Evolutionary conservation across 1,140 invertebrate genomes (phyloP), one percentile per base, ranked within the genome.

Genomic region (Liolophura sinensis): DNA sequence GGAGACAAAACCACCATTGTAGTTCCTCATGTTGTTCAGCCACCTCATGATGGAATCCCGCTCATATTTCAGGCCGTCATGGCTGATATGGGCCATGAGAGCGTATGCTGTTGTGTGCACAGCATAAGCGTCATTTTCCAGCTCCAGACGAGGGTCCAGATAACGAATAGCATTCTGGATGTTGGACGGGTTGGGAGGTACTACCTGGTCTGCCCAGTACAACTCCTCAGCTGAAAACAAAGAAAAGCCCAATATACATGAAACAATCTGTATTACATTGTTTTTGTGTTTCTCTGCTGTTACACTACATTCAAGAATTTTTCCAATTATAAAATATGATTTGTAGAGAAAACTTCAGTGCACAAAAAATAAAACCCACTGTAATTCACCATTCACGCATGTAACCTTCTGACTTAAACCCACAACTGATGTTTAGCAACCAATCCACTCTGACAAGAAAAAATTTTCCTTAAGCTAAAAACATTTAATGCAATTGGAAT

Each of bases 1-100:
- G 0, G 94, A 96, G 0, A 94, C 93, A 94, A 95, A 97, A 0
- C 95, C 96, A 49, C 93, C 93, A 75, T 97, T 92, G n/a, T 91
- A 91, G 0, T 97, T 86, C 58, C 96, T 87, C 79, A 97, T 95
- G 0, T 92, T 88, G 81, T 96, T 96, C 9, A 98, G 84, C 96
- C 96, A 98, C 76, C 91, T 90, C 25, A 97, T 94, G 77, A 97
- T 95, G 18, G 75, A 73, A 57, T 80, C 75, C n/a, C 79, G 52
- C 54, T 79, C 69, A 16, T 58, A 40, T 58, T 75, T 77, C 1
- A 27, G 15, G 11, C 48, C 52, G 14, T 64, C 54, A 25, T 75
- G 71, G 20, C 71, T 75, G 40, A 81, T 79, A 52, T 96, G 94
- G 0, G 94, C 91, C 69, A 97, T 81, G n/a, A 98, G 84, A 3